A percentile compares a stretch with the other conserved stretches of the same genome.
Evolutionary conservation across 2,113 vertebrate genomes (phyloP).

Genomic region (Melanostigma gelatinosum): DNA sequence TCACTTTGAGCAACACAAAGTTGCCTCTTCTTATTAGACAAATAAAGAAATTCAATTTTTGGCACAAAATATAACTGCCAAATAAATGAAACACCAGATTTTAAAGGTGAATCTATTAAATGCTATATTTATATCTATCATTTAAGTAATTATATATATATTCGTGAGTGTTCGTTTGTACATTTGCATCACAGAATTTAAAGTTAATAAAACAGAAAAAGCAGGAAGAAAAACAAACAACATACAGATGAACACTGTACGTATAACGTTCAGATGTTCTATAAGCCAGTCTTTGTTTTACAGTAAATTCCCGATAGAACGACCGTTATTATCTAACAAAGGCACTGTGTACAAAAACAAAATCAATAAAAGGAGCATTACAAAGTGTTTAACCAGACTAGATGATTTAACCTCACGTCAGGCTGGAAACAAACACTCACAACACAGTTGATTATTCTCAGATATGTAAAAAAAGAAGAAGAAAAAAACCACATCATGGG

Average conservation of each 20-base stretch:
- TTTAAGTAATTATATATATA: not conserved
- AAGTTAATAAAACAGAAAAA: conserved; percentile 17
- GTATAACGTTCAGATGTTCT: conserved; percentile 30
- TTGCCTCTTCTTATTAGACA: conserved; percentile 21
- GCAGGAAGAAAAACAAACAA: conserved; percentile 16
- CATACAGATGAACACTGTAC: conserved; percentile 2
- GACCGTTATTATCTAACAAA: conserved; percentile 44
- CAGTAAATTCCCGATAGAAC: conserved; percentile 1
- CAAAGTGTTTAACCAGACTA: not conserved
- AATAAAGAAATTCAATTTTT: not conserved
- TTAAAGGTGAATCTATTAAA: conserved; percentile 14
- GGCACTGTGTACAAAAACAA: conserved; percentile 56
- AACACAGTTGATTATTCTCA: not conserved
- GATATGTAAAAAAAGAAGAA: not conserved
- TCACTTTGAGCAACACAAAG: conserved; percentile 27
- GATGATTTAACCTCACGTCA: not conserved
- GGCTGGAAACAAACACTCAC: not conserved
- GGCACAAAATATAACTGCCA: conserved; percentile 29
- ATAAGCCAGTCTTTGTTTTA: conserved; percentile 5
- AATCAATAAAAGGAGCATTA: not conserved
- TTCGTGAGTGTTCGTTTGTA: conserved; percentile 32
- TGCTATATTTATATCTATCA: conserved; percentile 7
- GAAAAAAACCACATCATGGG: not conserved
- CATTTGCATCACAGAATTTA: conserved; percentile 22
- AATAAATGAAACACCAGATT: conserved; percentile 10